Evolutionary conservation across 2,888 invertebrate species (phyloP).

Genomic region (Drosophila austrosaltans): DNA sequence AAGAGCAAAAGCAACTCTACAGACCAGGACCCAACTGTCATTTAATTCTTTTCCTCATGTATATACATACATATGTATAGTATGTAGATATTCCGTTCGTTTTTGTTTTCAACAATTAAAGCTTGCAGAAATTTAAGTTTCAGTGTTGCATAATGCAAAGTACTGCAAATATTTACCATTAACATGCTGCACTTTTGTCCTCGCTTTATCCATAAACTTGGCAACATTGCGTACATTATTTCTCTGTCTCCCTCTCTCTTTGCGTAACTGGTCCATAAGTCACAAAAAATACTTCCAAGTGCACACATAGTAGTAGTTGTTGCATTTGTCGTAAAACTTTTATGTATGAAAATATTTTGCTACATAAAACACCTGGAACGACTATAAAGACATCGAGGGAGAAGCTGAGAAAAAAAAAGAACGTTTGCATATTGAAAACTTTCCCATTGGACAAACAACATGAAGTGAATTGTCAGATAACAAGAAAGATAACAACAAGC

Average conservation of each 20-base stretch:
- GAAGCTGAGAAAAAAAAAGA: slow-evolving; percentile 7
- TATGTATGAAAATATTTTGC: slow-evolving; percentile 73
- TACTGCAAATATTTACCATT: slow-evolving; percentile 17
- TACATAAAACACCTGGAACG: slow-evolving; percentile 67
- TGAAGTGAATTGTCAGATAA: slow-evolving; percentile 54
- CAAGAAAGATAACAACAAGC: slow-evolving; percentile 25
- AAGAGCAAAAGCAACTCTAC: background rate
- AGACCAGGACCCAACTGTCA: slow-evolving; percentile 41
- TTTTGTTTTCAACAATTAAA: slow-evolving; percentile 5
- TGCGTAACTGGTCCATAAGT: slow-evolving; percentile 54
- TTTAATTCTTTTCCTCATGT: slow-evolving; percentile 10
- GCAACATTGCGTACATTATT: slow-evolving; percentile 41
- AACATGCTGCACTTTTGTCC: slow-evolving; percentile 25
- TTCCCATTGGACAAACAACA: slow-evolving; percentile 64
- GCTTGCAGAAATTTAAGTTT: slow-evolving; percentile 8
- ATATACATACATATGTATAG: background rate
- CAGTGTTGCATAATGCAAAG: slow-evolving; percentile 30
- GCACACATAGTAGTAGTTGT: slow-evolving; percentile 38
- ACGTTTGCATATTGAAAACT: slow-evolving; percentile 73
- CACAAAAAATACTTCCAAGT: slow-evolving; percentile 57
- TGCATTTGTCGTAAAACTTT: slow-evolving; percentile 67
- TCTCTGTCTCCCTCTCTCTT: slow-evolving; percentile 28
- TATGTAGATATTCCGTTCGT: slow-evolving; percentile 15
- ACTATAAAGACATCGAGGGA: slow-evolving; percentile 19
- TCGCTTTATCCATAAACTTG: slow-evolving; percentile 35